Evolutionary conservation across 1,140 invertebrate genomes (phyloP).

Genomic region (Bradynema listronoti): DNA sequence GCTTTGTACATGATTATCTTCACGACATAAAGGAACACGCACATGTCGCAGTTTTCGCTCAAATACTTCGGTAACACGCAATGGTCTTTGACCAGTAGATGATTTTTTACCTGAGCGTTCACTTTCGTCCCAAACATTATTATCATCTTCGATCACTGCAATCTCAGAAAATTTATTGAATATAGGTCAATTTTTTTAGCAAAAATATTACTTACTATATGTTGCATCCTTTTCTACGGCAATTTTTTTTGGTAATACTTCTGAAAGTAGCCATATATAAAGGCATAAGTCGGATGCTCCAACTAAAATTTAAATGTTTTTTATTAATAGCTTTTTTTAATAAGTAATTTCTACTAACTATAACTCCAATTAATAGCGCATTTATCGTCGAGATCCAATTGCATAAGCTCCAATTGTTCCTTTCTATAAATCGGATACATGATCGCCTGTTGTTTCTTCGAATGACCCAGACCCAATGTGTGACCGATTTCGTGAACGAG

Average conservation of each 20-base stretch:
- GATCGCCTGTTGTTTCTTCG: slow-evolving; percentile 46
- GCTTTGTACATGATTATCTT: slow-evolving; percentile 27
- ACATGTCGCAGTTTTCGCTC: slow-evolving; percentile 18
- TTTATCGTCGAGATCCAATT: slow-evolving; percentile 49
- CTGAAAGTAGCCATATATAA: slow-evolving; percentile 47
- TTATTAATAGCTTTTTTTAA: background rate
- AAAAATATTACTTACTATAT: slow-evolving; percentile 26
- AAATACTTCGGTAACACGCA: slow-evolving; percentile 13
- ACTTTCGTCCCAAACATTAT: no score
- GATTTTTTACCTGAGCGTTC: no score
- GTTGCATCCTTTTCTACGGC: slow-evolving; percentile 29
- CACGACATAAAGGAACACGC: slow-evolving; percentile 21
- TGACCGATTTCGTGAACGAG: slow-evolving; percentile 47
- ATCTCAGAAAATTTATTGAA: no score
- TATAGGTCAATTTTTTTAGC: no score
- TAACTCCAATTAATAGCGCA: slow-evolving; percentile 52
- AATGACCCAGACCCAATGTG: slow-evolving; percentile 46
- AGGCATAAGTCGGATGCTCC: slow-evolving; percentile 44
- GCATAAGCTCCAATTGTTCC: slow-evolving; percentile 38
- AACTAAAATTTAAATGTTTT: slow-evolving; percentile 30
- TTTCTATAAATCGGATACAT: slow-evolving; percentile 53
- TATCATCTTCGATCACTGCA: no score
- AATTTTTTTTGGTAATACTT: slow-evolving; percentile 48
- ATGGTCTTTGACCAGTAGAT: no score
- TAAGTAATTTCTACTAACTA: slow-evolving; percentile 18